These are phyloP conservation scores for Bilobella aurantiaca DNA, from an alignment of 1,140 invertebrate species.

Conservation along the genomic window DNA sequence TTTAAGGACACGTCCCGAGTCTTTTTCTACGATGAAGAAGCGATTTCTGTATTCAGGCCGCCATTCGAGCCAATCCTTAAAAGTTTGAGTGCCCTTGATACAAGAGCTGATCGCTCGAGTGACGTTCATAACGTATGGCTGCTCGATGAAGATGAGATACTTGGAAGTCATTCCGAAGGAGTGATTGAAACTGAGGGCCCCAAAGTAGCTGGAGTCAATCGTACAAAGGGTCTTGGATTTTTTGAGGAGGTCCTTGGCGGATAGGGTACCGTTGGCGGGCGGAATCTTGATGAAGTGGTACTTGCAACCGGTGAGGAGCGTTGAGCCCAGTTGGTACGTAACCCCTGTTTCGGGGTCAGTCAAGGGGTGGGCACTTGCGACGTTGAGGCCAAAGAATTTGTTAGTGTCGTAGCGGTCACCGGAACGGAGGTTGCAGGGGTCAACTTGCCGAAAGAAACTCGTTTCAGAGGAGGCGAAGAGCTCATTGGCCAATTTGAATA, in stretches of 20 bases:
- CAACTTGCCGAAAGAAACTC: conserved; percentile 22
- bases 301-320: conserved; percentile 22
- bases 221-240: conserved; percentile 36
- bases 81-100: conserved; percentile 22
- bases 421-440: conserved; percentile 3
- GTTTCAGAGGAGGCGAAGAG: conserved; percentile 25
- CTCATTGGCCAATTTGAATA: conserved; percentile 22
- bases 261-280: background rate
- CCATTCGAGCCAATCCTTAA: conserved; percentile 27
- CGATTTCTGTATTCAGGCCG: conserved; percentile 37
- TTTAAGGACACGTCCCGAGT: conserved; percentile 40
- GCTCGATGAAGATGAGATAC: conserved; percentile 45
- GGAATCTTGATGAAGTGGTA: conserved; percentile 27
- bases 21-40: conserved; percentile 43
- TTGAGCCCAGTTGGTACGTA: conserved; percentile 24
- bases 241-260: conserved; percentile 25
- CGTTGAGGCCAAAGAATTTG: conserved; percentile 24
- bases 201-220: conserved; percentile 39
- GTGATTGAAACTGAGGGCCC: conserved; percentile 38
- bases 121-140: conserved; percentile 25
- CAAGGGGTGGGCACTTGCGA: conserved; percentile 31
- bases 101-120: conserved; percentile 9
- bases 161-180: conserved; percentile 46
- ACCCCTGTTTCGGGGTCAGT: conserved; percentile 23
- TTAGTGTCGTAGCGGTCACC: conserved; percentile 28